Percentiles rank a stretch among this genome's conserved stretches.
phyloP scores from a whole-genome alignment of 2,888 invertebrate genomes.

The Drosophila formosana region DNA sequence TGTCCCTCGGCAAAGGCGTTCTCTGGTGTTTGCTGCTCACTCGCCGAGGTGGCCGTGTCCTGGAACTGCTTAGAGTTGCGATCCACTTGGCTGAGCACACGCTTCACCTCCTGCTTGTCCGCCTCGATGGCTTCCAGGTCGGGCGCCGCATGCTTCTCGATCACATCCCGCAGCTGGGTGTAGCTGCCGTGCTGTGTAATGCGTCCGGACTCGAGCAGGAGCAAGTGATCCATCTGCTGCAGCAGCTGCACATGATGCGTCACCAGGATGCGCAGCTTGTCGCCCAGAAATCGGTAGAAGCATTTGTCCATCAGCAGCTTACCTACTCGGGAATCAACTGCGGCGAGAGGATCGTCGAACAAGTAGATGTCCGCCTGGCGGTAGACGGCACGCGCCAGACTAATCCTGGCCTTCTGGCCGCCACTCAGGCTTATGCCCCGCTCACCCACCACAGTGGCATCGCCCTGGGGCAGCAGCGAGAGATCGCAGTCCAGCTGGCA shows the following conservation, averaged over 20 bases:
- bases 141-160: slow-evolving; percentile 85
- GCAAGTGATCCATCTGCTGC: slow-evolving; percentile 86
- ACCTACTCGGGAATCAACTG: slow-evolving; percentile 91
- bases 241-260: slow-evolving; percentile 89
- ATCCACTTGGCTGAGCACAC: slow-evolving; percentile 76
- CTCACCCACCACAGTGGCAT: slow-evolving; percentile 87
- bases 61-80: slow-evolving; percentile 64
- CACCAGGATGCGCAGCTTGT: slow-evolving; percentile 89
- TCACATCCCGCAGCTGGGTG: slow-evolving; percentile 85
- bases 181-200: slow-evolving; percentile 82
- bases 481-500: slow-evolving; percentile 89
- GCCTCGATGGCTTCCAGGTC: slow-evolving; percentile 73
- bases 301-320: slow-evolving; percentile 91
- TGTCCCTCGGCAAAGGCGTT: slow-evolving; percentile 85
- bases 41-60: slow-evolving; percentile 11
- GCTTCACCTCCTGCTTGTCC: slow-evolving; percentile 68
- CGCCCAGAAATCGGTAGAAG: slow-evolving; percentile 87
- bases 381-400: slow-evolving; percentile 90
- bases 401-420: slow-evolving; percentile 91
- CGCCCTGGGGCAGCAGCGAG: slow-evolving; percentile 86
- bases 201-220: slow-evolving; percentile 86
- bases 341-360: slow-evolving; percentile 91
- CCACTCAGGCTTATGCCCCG: slow-evolving; percentile 90
- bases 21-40: slow-evolving; percentile 28
- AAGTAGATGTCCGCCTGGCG: slow-evolving; percentile 90